Base-by-base conservation (phyloP, 2,797 vertebrate species). In the Enteromius unitaeniatus region DNA sequence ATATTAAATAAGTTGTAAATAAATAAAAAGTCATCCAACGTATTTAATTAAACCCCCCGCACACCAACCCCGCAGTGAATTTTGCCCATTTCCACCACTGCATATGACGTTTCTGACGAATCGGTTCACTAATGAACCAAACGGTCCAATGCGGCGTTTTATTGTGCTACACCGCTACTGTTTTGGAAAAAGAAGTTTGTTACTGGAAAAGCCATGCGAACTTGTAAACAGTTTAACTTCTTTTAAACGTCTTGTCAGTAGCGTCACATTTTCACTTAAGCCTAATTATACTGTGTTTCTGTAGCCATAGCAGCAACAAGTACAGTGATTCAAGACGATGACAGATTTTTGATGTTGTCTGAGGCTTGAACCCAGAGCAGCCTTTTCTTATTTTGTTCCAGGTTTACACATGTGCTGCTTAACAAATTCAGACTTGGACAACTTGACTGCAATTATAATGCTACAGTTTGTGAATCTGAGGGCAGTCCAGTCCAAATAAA, bases 401-500 rank as follows among this genome's bases (percentile, higher is more conserved):
- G 58, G 47, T 67, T 62, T 53, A 23, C 81, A 76, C 72, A 67
- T 82, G 70, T 67, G 72, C 72, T 67, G 28, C 69, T 55, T 76
- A 82, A 67, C 81, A 42, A 76, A 75, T 72, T 67, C 81, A 82
- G 80, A 65, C 60, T 74, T 76, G 72, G 60, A 82, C 31, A 40
- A 21, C 72, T 67, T 67, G 72, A 26, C 64, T 65, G 47, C 72
- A 82, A 76, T 76, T 55, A 42, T 65, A 82, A 65, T 6, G 81
- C 60, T 76, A 76, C 81, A 67, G 81, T 82, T 82, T 82, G 67
- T 76, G 60, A 82, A 82, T 76, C 62, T 9, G 47, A 53, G n/a
- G 81, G 72, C 60, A 76, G 9, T 55, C 58, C 81, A 40, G 81
- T 82, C 72, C 60, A 82, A 82, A 82, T 76, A 82, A 82, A 82